Evolutionary conservation across 2,113 vertebrate species (phyloP).

Genomic region (Cephalopholis sonnerati): DNA sequence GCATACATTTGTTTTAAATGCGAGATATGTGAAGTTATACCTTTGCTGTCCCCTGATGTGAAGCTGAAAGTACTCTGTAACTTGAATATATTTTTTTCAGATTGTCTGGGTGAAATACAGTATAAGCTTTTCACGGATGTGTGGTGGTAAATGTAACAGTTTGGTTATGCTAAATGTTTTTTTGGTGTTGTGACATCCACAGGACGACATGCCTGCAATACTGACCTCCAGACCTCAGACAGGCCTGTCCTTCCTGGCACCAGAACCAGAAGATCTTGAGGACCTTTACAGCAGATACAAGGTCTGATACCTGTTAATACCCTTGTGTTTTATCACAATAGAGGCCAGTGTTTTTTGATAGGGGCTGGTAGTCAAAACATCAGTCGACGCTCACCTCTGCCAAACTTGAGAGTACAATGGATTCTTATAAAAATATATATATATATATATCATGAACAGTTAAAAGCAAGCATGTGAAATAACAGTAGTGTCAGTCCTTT

Average conservation of each 20-base stretch:
- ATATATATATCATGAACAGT: neutral
- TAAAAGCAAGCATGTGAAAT: neutral
- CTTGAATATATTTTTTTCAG: neutral
- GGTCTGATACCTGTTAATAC: constrained; percentile 72
- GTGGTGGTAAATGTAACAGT: neutral
- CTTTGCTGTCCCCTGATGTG: neutral
- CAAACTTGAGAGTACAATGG: neutral
- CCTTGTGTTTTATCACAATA: too few species aligned
- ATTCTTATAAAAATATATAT: neutral
- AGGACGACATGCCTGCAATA: constrained; percentile 91
- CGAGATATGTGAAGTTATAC: neutral
- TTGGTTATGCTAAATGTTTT: neutral
- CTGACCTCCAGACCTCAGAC: constrained; percentile 90
- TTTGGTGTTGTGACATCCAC: constrained; percentile 11
- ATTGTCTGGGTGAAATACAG: neutral
- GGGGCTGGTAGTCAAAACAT: too few species aligned
- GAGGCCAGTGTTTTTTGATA: too few species aligned
- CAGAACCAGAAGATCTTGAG: constrained; percentile 93
- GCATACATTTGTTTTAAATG: neutral
- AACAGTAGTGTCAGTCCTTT: neutral
- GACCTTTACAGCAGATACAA: constrained; percentile 95
- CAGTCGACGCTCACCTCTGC: too few species aligned
- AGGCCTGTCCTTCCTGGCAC: constrained; percentile 90
- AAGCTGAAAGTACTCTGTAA: neutral
- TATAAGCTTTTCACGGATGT: neutral